A percentile compares a stretch with the other conserved stretches of the same genome.
Conservation (phyloP, 2,797 vertebrate species). For the Eurystomus glaucurus region DNA sequence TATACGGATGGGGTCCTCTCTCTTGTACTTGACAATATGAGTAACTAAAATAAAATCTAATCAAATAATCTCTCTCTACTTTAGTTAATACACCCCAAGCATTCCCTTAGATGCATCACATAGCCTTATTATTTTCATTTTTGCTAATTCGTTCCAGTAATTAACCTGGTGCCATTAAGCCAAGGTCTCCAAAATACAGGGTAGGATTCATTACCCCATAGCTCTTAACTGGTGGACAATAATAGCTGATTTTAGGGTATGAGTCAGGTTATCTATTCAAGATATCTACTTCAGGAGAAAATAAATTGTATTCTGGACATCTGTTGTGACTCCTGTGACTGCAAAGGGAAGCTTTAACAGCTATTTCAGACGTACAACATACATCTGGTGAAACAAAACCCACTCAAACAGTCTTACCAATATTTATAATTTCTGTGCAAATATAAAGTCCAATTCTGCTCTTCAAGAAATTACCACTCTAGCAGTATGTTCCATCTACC, state of each 20-base stretch:
- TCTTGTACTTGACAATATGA: rapidly evolving
- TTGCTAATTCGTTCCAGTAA: background rate
- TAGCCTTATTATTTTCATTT: background rate
- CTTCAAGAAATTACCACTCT: background rate
- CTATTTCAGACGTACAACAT: background rate
- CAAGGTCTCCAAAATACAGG: background rate
- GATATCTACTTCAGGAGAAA: background rate
- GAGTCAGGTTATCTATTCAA: background rate
- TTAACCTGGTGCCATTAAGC: background rate
- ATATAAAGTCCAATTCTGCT: background rate
- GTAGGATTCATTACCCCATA: background rate
- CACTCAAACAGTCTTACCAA: background rate
- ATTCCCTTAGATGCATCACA: background rate
- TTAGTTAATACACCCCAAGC: background rate
- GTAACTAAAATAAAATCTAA: background rate
- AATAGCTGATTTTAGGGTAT: background rate
- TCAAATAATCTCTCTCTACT: background rate
- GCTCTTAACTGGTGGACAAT: background rate
- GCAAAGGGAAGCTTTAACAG: background rate
- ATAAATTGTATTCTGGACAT: background rate
- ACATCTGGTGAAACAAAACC: background rate
- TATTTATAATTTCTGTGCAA: background rate
- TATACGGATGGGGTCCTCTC: background rate
- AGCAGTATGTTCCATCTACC: background rate
- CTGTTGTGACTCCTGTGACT: background rate